Evolutionary conservation across 2,113 vertebrate species (phyloP), one percentile per base, ranked within the genome.

Genomic region (Oreochromis tanganicae): DNA sequence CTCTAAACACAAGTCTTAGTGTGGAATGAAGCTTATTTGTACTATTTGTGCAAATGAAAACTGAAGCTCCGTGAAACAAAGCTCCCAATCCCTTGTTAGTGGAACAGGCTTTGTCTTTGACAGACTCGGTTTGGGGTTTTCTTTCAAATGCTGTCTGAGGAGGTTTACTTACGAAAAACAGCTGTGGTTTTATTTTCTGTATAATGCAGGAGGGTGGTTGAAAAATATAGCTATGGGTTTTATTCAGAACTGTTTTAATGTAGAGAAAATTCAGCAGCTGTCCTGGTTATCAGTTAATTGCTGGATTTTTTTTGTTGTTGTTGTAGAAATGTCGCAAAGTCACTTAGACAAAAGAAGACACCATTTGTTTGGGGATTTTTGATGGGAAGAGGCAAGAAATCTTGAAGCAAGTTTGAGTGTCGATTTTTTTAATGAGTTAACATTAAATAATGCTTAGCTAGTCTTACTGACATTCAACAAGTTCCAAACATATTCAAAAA

Each of bases 1-100:
- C 75, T 90, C 66, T 32, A 71, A 85, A 38, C 14, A 29, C 11
- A 43, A 89, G 82, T 29, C 56, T 82, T 46, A 57, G 21, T 36
- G 57, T 84, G 34, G 80, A 81, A 88, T 68, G 3, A 75, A 83
- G 85, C 84, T 85, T 66, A 71, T 86, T 90, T 82, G 84, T 71
- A 14, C 24, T 61, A 50, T 32, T 19, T 79, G 32, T 83, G 50
- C 52, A 59, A 90, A 91, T 81, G 10, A 80, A 84, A 90, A 88
- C 52, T 13, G 24, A 75, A 83, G 56, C 75, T 43, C 21, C 46
- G 14, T 50, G 27, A 82, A 88, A 50, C 21, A 61, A 81, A 84
- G 48, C 48, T 19, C 78, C 46, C 73, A 34, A 78, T 78, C 73
- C 43, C 46, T 52, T 50, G 46, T 78, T 78, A 78, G 43, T 78